Base-by-base conservation (phyloP, 2,113 vertebrate species). In the Aphyosemion australe region DNA sequence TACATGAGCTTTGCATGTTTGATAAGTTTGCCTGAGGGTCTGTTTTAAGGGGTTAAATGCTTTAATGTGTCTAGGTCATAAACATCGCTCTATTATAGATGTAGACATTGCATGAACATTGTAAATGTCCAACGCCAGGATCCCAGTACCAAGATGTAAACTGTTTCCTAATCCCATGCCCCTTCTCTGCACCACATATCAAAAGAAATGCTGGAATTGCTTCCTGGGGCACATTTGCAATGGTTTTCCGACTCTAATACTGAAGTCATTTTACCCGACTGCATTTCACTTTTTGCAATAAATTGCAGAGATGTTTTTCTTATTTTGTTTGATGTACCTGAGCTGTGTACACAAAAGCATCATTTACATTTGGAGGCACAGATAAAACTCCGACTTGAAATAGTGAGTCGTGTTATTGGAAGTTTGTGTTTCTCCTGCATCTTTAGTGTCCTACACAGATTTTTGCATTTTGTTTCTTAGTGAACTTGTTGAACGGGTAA, bases 191-290 rank as follows among this genome's bases (percentile, higher is more conserved):
- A 37, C 50, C n/a, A 19, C 46, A 84, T 84, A 87, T 89, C 80
- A 89, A 90, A 89, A 76, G 61, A 72, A 84, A 76, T 20, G 53
- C 61, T 66, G 57, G 78, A 80, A 80, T 87, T 77, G 83, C 81
- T 82, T 86, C 79, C 74, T 69, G 56, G 79, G 86, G 82, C 70
- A 68, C 69, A 79, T 87, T 80, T 74, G 54, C 74, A 80, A 84
- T 69, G 72, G 51, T 77, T 87, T 73, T 84, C 76, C 78, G 72
- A 79, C 70, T 70, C 67, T 74, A 80, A 84, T 75, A 61, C 72
- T 66, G 74, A 74, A 77, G 81, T 71, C 61, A 83, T 87, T 80
- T n/a, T 82, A 70, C 18, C 49, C 61, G 19, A 54, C 65, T 78
- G 77, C 61, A 61, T 83, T 78, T 76, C 53, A 61, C 65, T 84